Evolutionary conservation across 2,113 vertebrate species (phyloP).

Genomic region (Hypanus sabinus): DNA sequence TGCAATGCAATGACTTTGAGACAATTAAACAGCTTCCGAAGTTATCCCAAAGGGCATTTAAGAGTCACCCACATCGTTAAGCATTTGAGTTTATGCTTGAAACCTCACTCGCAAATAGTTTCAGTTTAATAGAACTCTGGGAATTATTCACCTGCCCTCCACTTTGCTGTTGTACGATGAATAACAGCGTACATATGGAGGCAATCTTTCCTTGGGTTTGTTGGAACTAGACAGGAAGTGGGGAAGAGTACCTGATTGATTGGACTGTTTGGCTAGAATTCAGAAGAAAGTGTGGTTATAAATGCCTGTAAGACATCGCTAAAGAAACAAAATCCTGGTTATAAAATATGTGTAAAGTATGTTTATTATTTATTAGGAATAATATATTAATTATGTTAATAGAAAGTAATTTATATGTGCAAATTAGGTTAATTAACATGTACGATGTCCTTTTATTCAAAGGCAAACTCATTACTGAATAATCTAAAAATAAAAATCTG

Average conservation of each 20-base stretch:
- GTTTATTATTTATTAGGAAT: background rate
- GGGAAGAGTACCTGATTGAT: background rate
- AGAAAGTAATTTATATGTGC: background rate
- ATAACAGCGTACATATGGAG: background rate
- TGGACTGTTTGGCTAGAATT: background rate
- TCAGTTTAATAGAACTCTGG: background rate
- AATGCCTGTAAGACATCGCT: background rate
- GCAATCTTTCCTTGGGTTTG: background rate
- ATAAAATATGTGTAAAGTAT: background rate
- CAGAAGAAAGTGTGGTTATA: background rate
- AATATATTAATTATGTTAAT: conserved; percentile 21
- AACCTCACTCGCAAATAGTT: background rate
- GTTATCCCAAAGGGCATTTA: too few relatives aligned
- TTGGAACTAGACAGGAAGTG: fast-evolving
- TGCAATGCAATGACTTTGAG: too few relatives aligned
- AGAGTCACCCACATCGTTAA: too few relatives aligned
- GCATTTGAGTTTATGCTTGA: background rate
- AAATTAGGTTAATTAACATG: conserved; percentile 15
- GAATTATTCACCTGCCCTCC: background rate
- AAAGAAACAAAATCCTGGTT: background rate
- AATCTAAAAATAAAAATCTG: conserved; percentile 23
- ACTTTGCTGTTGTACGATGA: background rate
- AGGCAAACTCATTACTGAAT: conserved; percentile 19
- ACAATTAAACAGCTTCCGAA: too few relatives aligned
- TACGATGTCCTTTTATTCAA: conserved; percentile 18